A percentile compares a stretch with the other conserved stretches of the same genome.
Conservation (phyloP, 1,140 invertebrate species). For the Aphaenogaster rudis region DNA sequence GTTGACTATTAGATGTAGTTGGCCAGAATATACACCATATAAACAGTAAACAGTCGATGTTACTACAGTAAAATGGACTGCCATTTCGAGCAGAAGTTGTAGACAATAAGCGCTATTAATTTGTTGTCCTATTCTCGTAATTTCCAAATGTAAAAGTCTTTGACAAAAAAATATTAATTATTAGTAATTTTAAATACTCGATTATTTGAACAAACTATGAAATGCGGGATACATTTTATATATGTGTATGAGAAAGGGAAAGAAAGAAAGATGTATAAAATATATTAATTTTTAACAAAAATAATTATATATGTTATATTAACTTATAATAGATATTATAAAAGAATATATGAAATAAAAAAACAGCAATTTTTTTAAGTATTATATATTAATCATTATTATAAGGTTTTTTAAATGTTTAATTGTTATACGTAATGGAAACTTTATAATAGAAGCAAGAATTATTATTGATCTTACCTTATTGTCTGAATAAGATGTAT, state of each 20-base stretch:
- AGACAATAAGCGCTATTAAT: neutral
- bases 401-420: neutral
- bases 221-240: neutral
- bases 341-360: neutral
- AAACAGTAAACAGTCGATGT: neutral
- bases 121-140: constrained; percentile 10
- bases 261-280: too few species aligned
- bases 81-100: constrained; percentile 32
- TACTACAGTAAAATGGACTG: constrained; percentile 29
- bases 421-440: neutral
- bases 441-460: neutral
- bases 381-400: neutral
- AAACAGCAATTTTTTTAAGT: neutral
- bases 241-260: neutral
- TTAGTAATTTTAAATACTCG: neutral
- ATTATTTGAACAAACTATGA: neutral
- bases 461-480: constrained; percentile 32
- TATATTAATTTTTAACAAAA: neutral
- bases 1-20: neutral
- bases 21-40: neutral
- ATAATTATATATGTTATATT: neutral
- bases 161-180: constrained; percentile 11
- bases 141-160: constrained; percentile 34
- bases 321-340: neutral
- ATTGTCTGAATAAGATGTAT: constrained; percentile 24